Conservation (phyloP, 2,888 invertebrate species). For the Megastigmus dorsalis region DNA sequence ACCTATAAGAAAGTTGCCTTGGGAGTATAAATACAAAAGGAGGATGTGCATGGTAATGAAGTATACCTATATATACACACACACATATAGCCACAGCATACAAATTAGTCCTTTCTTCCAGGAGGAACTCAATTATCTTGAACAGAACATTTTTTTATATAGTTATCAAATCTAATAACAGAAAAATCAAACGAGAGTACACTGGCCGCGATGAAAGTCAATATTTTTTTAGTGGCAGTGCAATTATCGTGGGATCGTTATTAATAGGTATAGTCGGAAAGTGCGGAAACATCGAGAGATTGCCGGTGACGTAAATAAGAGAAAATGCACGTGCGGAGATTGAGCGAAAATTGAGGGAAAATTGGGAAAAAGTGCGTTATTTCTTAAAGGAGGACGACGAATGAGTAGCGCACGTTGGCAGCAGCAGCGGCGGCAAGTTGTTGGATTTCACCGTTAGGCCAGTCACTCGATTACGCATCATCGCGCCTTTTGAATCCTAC, state of each 20-base stretch:
- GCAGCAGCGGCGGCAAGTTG: too few relatives aligned
- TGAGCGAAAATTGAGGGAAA: not conserved
- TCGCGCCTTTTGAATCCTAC: constrained; percentile 26
- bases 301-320: constrained; percentile 9
- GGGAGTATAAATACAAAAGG: constrained; percentile 1
- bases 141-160: too few relatives aligned
- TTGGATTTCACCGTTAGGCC: constrained; percentile 47
- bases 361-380: not conserved
- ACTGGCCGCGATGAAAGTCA: too few relatives aligned
- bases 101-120: too few relatives aligned
- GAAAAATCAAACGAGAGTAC: too few relatives aligned
- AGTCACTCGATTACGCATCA: not conserved
- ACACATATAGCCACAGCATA: too few relatives aligned
- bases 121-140: too few relatives aligned
- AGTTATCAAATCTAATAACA: too few relatives aligned
- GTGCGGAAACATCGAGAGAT: not conserved
- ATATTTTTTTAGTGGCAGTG: too few relatives aligned
- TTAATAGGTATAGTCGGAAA: not conserved
- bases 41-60: constrained; percentile 4
- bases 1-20: too few relatives aligned
- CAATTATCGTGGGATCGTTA: too few relatives aligned
- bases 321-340: not conserved
- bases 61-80: not conserved
- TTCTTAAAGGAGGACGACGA: constrained; percentile 20
- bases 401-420: too few relatives aligned